These are phyloP conservation scores for Haliclystus octoradiatus DNA, from an alignment of 30 jellyfish, hydroid and myxozoan genomes.

Conservation along the genomic window DNA sequence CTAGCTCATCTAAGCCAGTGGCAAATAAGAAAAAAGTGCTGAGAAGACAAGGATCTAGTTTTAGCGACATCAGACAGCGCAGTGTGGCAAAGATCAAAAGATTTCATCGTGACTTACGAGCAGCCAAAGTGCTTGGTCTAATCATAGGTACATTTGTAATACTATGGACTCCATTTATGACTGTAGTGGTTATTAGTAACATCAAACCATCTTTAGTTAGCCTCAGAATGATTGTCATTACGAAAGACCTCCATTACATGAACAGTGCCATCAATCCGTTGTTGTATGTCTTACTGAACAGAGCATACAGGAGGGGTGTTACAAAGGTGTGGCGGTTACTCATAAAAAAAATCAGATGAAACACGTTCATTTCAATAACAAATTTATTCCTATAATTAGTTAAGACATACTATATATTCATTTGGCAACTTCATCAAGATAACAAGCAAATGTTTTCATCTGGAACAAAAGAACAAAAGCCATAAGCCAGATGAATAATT, in stretches of 20 bases:
- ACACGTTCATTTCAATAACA: background rate
- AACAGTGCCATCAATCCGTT: conserved; percentile 88
- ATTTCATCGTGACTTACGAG: conserved; percentile 49
- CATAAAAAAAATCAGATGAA: background rate
- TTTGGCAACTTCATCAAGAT: conserved; percentile 3
- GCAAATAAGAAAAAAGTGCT: background rate
- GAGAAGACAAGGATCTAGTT: background rate
- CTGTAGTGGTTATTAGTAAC: conserved; percentile 30
- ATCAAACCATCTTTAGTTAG: conserved; percentile 6
- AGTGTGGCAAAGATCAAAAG: conserved; percentile 6
- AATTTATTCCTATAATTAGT: background rate
- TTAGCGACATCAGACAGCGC: background rate
- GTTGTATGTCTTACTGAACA: conserved; percentile 54
- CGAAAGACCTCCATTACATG: conserved; percentile 50
- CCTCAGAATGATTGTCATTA: conserved; percentile 19
- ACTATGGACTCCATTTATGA: conserved; percentile 89
- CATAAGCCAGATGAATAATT: background rate
- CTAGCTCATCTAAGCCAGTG: background rate
- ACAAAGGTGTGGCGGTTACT: too few relatives aligned
- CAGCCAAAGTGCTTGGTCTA: conserved; percentile 66
- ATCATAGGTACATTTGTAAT: conserved; percentile 66
- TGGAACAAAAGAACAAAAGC: background rate
- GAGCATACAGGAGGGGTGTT: conserved; percentile 35
- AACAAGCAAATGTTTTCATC: conserved; percentile 4
- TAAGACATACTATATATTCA: background rate